These are phyloP conservation scores for Tolmerus cingulatus DNA, from an alignment of 2,888 invertebrate genomes.

Conservation along the genomic window DNA sequence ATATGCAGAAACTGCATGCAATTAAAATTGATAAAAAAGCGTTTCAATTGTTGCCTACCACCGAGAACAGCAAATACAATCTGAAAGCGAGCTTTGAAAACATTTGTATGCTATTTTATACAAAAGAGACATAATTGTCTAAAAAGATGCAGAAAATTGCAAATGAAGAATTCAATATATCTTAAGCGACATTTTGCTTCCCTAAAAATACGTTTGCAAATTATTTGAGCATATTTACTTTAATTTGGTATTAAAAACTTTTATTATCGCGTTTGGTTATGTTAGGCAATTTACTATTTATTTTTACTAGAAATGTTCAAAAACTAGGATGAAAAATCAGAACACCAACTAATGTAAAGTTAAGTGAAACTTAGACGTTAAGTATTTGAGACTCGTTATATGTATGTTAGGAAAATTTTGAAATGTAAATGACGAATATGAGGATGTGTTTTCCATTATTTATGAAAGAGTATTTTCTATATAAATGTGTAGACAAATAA, in stretches of 20 bases:
- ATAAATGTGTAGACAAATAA: constrained; percentile 27
- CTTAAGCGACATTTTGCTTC: neutral
- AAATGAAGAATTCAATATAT: neutral
- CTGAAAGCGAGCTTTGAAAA: constrained; percentile 15
- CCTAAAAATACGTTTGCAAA: neutral
- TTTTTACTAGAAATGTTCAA: neutral
- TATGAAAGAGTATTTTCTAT: constrained; percentile 31
- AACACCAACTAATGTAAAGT: constrained; percentile 34
- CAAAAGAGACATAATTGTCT: neutral
- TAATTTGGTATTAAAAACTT: neutral
- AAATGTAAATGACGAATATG: neutral
- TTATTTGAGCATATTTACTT: neutral
- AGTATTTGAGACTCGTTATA: constrained; percentile 23
- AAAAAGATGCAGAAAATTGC: neutral
- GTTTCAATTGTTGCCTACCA: constrained; percentile 1
- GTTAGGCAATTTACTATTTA: neutral
- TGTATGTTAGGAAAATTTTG: constrained; percentile 1
- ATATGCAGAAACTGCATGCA: neutral
- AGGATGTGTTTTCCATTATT: constrained; percentile 15
- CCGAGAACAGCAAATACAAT: constrained; percentile 20
- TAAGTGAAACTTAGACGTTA: constrained; percentile 13
- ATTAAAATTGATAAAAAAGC: neutral
- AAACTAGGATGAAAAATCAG: constrained; percentile 3
- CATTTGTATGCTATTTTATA: neutral
- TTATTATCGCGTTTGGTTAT: neutral